Evolutionary conservation across 1,140 invertebrate genomes (phyloP), one percentile per base, ranked within the genome.

Genomic region (Cataglyphis hispanica): DNA sequence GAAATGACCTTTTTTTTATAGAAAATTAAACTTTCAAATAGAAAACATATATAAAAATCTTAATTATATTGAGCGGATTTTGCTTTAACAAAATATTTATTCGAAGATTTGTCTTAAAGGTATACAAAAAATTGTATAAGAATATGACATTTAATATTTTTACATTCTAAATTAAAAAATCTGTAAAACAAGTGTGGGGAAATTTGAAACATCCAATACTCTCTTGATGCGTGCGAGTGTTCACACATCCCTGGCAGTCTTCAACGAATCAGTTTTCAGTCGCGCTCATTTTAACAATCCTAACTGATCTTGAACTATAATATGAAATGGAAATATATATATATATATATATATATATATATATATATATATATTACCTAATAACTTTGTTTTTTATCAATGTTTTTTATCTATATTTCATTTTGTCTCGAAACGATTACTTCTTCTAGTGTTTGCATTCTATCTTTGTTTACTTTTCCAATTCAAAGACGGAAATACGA

Each of bases 231-330:
- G 10, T 53, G 8, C 19, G 50, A 67, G 25, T 19, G 11, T 60
- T 63, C n/a, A 60, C 66, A 58, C 22, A 8, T 46, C 37, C 19
- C 56, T 74, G 67, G n/a, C 27, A 81, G n/a, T 37, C 60, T 81
- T 81, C 64, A 81, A 37, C 22, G 53, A 81, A 81, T 81, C 37
- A 81, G 50, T 53, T 81, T 74, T 83, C 60, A 78, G 75, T 50
- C 11, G 77, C 40, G 66, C 46, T 69, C 60, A 53, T 78, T 81
- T 75, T 72, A 85, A 74, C 64, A 85, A 43, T 70, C 67, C 61
- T 53, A 25, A 40, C 61, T 53, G 31, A 40, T 77, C 40, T 66
- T 43, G 34, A 53, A 34, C 60, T 60, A 69, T 66, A 58, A 53
- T 66, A 53, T 50, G 43, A 7, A 11, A 43, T 50, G 19, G 16